Base-by-base conservation (phyloP, 2,888 invertebrate genomes). In the Ecliptopera silaceata region DNA sequence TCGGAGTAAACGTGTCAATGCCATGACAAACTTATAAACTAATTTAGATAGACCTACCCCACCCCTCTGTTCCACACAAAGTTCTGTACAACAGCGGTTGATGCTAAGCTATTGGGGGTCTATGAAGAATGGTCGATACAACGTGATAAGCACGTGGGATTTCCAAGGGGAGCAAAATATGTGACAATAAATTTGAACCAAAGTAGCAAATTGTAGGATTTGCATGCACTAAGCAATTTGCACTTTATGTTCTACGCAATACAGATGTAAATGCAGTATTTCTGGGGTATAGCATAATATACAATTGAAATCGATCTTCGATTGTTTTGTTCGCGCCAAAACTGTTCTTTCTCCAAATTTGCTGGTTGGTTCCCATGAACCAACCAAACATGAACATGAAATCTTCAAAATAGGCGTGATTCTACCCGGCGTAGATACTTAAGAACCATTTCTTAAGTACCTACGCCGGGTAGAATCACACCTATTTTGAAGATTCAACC, bases 1-100 rank as follows among this genome's bases (percentile, higher is more conserved):
- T 79, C 75, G 76, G 85, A 82, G 82, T 80, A 81, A 86, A 81
- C 70, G 65, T 71, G 72, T 72, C 75, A 78, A 77, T 80, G 72
- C 72, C 70, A 68, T 74, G 66, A 65, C 60, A 55, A 64, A 69
- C 60, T 59, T 59, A 54, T 58, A 50, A 42, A 57, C 82, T 77
- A 74, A 31, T 31, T n/a, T 72, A 66, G 46, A 34, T 44, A 63
- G 79, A 71, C n/a, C 76, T 69, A 22, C 64, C 55, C 17, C 54
- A 31, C 62, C 46, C 51, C 39, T 15, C 36, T 34, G 11, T 11
- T 38, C 20, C 45, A 12, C 15, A 47, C 10, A 52, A 52, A 49
- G 5, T 2, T 20, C 13, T 22, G 11, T 29, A 13, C 18, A 48
- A 18, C 18, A 45, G 26, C 20, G 46, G 34, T 26, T 41, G 10